These are phyloP conservation scores for Lysiphlebus fabarum DNA, from an alignment of 1,140 invertebrate species.

Conservation along the genomic window DNA sequence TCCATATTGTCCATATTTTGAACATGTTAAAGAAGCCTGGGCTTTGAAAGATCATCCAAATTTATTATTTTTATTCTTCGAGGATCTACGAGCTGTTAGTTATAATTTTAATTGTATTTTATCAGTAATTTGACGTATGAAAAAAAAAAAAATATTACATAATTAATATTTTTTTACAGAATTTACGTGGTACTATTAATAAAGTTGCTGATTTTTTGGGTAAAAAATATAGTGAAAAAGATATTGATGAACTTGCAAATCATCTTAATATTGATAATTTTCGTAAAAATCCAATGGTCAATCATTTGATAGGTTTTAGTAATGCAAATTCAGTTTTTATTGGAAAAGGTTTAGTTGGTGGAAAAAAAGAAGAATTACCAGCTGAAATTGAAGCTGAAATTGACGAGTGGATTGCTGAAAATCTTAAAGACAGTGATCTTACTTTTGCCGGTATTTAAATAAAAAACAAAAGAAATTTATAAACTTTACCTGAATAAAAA, in stretches of 20 bases:
- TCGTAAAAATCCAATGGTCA: conserved; percentile 42
- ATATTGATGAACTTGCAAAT: not conserved
- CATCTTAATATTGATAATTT: conserved; percentile 7
- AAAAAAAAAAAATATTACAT: too few species aligned
- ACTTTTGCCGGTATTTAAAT: not conserved
- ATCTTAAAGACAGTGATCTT: not conserved
- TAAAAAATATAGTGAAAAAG: not conserved
- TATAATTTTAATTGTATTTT: conserved; percentile 22
- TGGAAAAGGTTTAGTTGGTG: not conserved
- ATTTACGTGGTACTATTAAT: not conserved
- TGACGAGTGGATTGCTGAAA: conserved; percentile 8
- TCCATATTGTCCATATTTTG: not conserved
- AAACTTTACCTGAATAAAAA: too few species aligned
- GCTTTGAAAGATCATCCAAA: not conserved
- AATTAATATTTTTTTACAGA: conserved; percentile 28
- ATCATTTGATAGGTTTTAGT: conserved; percentile 31
- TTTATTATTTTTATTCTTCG: conserved; percentile 11
- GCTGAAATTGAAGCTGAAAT: conserved; percentile 3
- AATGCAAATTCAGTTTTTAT: not conserved
- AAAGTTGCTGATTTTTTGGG: conserved; percentile 8
- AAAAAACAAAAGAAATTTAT: too few species aligned
- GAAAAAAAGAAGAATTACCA: not conserved
- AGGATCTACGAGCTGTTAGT: not conserved
- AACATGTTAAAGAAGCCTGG: conserved; percentile 8
- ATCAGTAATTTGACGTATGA: too few species aligned